phyloP scores from a whole-genome alignment of 2,888 invertebrate species.

The Caenorhabditis sp. region DNA sequence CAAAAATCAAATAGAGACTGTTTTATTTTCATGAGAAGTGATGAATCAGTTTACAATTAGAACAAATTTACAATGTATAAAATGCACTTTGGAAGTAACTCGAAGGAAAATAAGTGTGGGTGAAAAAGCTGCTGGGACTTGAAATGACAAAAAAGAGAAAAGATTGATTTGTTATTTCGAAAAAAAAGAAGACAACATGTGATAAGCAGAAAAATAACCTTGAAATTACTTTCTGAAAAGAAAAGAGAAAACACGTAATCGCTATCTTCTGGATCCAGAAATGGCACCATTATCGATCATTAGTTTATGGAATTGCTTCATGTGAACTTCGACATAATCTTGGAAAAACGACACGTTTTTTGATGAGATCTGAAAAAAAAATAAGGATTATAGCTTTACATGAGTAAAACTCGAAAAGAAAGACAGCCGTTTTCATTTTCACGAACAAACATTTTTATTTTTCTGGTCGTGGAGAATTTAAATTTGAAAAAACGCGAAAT shows the following conservation, averaged over 20 bases:
- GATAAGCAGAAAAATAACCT: neutral
- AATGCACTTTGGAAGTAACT: neutral
- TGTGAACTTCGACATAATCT: constrained; percentile 70
- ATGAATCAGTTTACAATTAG: too few species aligned
- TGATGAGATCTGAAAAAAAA: constrained; percentile 38
- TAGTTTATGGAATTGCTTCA: constrained; percentile 68
- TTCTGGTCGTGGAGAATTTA: too few species aligned
- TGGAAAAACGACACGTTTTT: constrained; percentile 62
- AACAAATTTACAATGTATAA: neutral
- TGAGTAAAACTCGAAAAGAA: too few species aligned
- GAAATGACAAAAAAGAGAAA: neutral
- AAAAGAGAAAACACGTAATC: neutral
- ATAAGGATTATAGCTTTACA: too few species aligned
- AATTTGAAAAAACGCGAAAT: too few species aligned
- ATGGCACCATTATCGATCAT: constrained; percentile 50
- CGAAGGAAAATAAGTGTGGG: neutral
- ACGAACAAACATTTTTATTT: too few species aligned
- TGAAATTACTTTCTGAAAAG: neutral
- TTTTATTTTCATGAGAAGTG: neutral
- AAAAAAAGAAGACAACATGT: neutral
- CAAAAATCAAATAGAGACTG: neutral
- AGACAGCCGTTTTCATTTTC: too few species aligned
- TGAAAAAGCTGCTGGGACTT: neutral
- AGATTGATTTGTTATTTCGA: constrained; percentile 1
- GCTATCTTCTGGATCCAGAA: constrained; percentile 2